Base-by-base conservation (phyloP, 1,140 invertebrate genomes). In the Lepidostoma basale region DNA sequence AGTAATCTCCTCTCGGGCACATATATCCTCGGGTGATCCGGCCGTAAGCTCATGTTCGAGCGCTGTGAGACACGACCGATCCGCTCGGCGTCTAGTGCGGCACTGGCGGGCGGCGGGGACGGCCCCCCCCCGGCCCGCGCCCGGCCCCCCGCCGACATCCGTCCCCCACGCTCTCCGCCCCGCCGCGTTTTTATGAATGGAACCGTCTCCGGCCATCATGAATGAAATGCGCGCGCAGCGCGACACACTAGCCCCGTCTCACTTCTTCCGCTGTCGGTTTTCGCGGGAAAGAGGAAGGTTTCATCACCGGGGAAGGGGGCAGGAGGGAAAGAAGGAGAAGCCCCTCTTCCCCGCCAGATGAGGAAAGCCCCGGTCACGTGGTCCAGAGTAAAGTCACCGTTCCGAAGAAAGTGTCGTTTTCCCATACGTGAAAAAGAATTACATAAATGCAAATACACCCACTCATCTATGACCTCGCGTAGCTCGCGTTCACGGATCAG, bases 211-310 rank as follows among this genome's bases (percentile, higher is more conserved):
- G 44, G 67, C 58, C 67, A 68, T 62, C 49, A 67, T 71, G 69
- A 71, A 71, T 71, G 69, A 71, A 66, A 23, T 67, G 69, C 69
- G 65, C 69, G 69, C 65, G 69, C 69, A 67, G 59, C 23, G 28
- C 63, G 47, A 40, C 25, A 36, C 25, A 16, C 42, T 59, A 59
- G 33, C 33, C 56, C 56, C 56, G 56, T 59, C 56, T 47, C 65
- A 18, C 42, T 44, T 47, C 68, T 54, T 62, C 36, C 67, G 33
- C 28, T 22, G 45, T 30, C 18, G 42, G 30, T 42, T 67, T 67
- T 68, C 66, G 66, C 66, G 66, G 54, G 56, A 47, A 44, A 47
- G 40, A 47, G 59, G 59, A 47, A 62, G 59, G 59, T 47, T 62
- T 47, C 25, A 23, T 40, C 40, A 20, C 20, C 23, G 33, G 5